Conservation (phyloP, 2,888 invertebrate genomes). For the Ecliptopera silaceata region DNA sequence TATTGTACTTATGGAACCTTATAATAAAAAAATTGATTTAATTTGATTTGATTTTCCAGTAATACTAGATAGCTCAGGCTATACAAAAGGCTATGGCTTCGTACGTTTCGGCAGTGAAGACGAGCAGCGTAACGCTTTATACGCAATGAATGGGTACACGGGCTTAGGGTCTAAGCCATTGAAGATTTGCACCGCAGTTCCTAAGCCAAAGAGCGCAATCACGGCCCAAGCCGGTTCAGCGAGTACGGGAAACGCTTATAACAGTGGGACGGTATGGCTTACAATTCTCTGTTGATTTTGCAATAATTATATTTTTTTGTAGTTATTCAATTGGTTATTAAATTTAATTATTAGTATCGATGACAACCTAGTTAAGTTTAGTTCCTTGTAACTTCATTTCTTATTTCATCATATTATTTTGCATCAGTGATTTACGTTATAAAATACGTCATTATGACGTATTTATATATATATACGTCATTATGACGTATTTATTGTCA, state of each 20-base stretch:
- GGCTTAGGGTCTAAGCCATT: slow-evolving; percentile 94
- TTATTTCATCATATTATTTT: no score
- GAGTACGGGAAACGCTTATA: slow-evolving; percentile 58
- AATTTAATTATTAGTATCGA: no score
- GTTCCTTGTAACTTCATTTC: no score
- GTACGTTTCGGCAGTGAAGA: slow-evolving; percentile 97
- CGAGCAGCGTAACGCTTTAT: slow-evolving; percentile 95
- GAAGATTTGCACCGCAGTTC: slow-evolving; percentile 96
- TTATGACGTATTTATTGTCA: no score
- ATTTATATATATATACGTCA: no score
- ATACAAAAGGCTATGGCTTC: slow-evolving; percentile 98
- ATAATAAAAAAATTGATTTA: neutral
- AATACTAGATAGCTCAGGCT: slow-evolving; percentile 93
- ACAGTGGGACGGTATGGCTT: slow-evolving; percentile 63
- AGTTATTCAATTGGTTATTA: no score
- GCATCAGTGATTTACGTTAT: no score
- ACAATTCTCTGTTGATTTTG: neutral
- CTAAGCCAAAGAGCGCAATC: slow-evolving; percentile 87
- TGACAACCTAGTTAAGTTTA: no score
- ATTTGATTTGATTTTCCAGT: slow-evolving; percentile 79
- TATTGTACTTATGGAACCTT: no score
- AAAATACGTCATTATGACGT: no score
- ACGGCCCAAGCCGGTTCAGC: slow-evolving; percentile 60
- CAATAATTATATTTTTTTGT: neutral
- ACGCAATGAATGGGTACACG: slow-evolving; percentile 96